phyloP scores from a whole-genome alignment of 2,113 vertebrate species.

The Picathartes gymnocephalus region DNA sequence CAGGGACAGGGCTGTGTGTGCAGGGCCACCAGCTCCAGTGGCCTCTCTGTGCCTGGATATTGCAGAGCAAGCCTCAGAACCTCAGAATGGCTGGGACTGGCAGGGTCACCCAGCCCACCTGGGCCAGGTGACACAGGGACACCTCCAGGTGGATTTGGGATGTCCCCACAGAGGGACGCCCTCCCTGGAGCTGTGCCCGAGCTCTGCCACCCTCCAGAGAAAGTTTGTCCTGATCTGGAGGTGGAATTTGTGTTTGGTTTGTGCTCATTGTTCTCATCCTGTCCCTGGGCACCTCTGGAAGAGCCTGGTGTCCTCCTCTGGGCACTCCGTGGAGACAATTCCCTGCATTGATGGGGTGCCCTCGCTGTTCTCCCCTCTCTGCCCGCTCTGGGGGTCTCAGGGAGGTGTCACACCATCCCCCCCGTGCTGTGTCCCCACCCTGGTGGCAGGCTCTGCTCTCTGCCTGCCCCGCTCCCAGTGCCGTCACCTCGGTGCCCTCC shows the following conservation, averaged over 20 bases:
- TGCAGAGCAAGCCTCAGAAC: rapidly evolving
- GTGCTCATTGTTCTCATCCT: rapidly evolving
- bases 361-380: background rate
- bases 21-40: rapidly evolving
- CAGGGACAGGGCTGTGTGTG: background rate
- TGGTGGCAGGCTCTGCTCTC: background rate
- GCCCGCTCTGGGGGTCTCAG: rapidly evolving
- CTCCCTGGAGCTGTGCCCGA: background rate
- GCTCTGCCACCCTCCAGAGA: background rate
- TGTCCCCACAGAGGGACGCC: background rate
- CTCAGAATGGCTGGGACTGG: too few species aligned
- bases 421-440: background rate
- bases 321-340: rapidly evolving
- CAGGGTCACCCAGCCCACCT: background rate
- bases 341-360: background rate
- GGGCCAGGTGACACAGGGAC: background rate
- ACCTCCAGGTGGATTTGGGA: background rate
- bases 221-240: background rate
- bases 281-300: background rate
- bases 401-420: background rate
- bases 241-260: background rate
- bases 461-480: background rate
- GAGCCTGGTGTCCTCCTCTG: background rate
- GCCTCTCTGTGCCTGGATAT: rapidly evolving
- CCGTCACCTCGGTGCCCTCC: too few species aligned